Evolutionary conservation across 2,797 vertebrate species (phyloP).

Genomic region (Macropus fuliginosus): DNA sequence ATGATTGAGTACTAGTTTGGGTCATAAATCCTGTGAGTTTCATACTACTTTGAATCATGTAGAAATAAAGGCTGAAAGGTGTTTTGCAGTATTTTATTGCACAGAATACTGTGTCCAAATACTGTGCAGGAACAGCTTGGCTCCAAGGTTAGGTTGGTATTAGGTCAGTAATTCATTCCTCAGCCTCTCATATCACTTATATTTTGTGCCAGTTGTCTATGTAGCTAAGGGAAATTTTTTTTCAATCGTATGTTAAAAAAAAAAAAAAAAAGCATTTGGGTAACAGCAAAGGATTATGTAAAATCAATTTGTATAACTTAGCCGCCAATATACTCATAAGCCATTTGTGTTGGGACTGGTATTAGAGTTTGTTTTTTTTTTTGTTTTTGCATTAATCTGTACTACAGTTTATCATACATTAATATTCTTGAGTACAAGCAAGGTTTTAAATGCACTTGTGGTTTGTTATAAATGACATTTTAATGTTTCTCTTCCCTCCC

Average conservation of each 20-base stretch:
- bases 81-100: conserved; percentile 14
- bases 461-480: conserved; percentile 20
- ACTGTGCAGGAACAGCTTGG: neutral
- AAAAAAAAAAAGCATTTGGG: neutral
- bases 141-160: neutral
- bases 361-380: neutral
- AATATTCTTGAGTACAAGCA: conserved; percentile 10
- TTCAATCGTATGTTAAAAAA: neutral
- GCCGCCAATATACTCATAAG: neutral
- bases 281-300: neutral
- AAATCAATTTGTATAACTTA: neutral
- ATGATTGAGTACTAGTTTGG: neutral
- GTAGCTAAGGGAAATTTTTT: neutral
- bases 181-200: neutral
- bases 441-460: conserved; percentile 16
- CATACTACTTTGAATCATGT: conserved; percentile 14
- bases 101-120: conserved; percentile 6
- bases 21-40: neutral
- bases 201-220: neutral
- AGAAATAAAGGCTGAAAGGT: conserved; percentile 27
- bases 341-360: conserved; percentile 21
- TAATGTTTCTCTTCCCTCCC: conserved; percentile 7
- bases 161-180: conserved; percentile 4
- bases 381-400: neutral
- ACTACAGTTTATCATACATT: neutral